Percentiles rank a stretch among this genome's conserved stretches.
These are phyloP conservation scores for Osmoderma eremita DNA, from an alignment of 2,888 invertebrate species.

Conservation along the genomic window DNA sequence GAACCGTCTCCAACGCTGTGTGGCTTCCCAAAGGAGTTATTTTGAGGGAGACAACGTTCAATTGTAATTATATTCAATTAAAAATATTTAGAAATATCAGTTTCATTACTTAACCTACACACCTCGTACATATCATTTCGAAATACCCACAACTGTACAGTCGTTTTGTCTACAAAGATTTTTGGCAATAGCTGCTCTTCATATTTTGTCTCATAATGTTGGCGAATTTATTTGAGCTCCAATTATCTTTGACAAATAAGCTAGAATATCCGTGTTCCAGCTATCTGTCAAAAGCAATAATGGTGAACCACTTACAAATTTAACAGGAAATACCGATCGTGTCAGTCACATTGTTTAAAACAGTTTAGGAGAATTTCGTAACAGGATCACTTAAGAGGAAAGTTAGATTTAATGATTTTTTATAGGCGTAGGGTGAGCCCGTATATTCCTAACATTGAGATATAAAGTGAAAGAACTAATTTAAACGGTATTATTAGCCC, in stretches of 20 bases:
- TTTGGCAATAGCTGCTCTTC: constrained; percentile 1
- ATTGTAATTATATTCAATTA: no score
- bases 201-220: background rate
- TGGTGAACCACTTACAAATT: background rate
- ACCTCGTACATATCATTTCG: background rate
- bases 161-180: background rate
- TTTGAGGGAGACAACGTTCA: no score
- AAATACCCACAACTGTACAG: background rate
- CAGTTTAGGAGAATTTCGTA: background rate
- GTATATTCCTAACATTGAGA: no score
- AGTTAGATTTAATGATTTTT: constrained; percentile 5
- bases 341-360: constrained; percentile 15
- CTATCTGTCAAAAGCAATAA: constrained; percentile 18
- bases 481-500: constrained; percentile 30
- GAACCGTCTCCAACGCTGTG: no score
- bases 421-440: no score
- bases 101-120: no score
- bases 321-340: constrained; percentile 24
- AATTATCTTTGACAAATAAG: constrained; percentile 21
- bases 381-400: constrained; percentile 7
- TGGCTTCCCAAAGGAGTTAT: no score
- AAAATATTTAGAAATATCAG: no score
- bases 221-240: constrained; percentile 2
- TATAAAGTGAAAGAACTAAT: constrained; percentile 17
- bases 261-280: background rate